Conservation (phyloP, 2,888 invertebrate genomes). For the Zhuqinia jingwanae region DNA sequence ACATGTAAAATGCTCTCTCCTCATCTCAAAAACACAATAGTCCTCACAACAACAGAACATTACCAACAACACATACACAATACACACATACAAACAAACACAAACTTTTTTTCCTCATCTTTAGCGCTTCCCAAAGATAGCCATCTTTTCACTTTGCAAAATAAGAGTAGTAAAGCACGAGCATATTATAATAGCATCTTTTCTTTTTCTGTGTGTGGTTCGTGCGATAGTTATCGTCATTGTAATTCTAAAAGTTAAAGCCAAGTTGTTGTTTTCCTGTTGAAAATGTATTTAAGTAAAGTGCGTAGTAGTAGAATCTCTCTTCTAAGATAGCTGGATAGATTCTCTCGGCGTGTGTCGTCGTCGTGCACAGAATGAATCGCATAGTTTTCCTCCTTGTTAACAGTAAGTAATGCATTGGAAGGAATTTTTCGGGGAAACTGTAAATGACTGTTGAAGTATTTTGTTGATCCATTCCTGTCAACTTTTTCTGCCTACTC, state of each 20-base stretch:
- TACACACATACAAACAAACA: background rate
- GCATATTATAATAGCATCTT: background rate
- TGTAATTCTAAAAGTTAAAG: background rate
- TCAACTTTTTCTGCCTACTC: slow-evolving; percentile 9
- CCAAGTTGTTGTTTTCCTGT: background rate
- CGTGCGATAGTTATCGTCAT: background rate
- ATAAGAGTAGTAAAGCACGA: too few relatives aligned
- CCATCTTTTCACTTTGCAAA: slow-evolving; percentile 49
- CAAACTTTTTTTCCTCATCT: slow-evolving; percentile 15
- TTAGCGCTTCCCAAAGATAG: slow-evolving; percentile 25
- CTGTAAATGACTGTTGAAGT: slow-evolving; percentile 48
- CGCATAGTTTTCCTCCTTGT: slow-evolving; percentile 51
- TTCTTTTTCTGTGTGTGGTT: background rate
- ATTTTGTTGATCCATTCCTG: slow-evolving; percentile 67
- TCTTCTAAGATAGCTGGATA: too few relatives aligned
- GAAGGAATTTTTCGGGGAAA: slow-evolving; percentile 60
- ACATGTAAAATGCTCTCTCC: too few relatives aligned
- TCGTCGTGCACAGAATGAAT: background rate
- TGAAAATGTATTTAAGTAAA: background rate
- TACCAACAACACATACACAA: too few relatives aligned
- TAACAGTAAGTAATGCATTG: slow-evolving; percentile 52
- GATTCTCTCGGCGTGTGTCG: background rate
- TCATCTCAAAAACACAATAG: too few relatives aligned
- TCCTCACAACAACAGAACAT: too few relatives aligned
- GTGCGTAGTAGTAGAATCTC: background rate